phyloP scores from a whole-genome alignment of 1,140 invertebrate species.

The Sycobia sp. region DNA sequence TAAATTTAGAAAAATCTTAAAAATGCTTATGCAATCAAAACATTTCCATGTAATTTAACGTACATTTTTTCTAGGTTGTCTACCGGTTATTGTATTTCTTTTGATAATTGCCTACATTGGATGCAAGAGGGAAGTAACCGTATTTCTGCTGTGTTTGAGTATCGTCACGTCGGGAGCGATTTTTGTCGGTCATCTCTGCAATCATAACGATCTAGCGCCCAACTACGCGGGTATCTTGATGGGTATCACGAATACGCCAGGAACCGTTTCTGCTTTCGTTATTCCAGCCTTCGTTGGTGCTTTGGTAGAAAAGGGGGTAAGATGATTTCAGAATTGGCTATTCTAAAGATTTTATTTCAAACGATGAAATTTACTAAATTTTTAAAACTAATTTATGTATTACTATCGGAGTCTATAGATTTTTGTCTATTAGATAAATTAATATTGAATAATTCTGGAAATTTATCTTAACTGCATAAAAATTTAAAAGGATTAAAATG shows the following conservation, averaged over 20 bases:
- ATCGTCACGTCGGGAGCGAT: slow-evolving; percentile 79
- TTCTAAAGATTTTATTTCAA: too few relatives aligned
- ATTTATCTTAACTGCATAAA: too few relatives aligned
- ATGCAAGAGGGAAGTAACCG: slow-evolving; percentile 68
- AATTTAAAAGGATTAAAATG: too few relatives aligned
- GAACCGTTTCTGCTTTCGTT: slow-evolving; percentile 84
- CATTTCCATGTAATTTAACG: background rate
- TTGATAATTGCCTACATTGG: slow-evolving; percentile 72
- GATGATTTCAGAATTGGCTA: slow-evolving; percentile 45
- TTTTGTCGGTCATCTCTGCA: slow-evolving; percentile 85
- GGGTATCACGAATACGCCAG: slow-evolving; percentile 85
- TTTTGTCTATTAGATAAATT: background rate
- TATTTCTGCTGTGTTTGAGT: slow-evolving; percentile 72
- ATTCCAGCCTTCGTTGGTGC: slow-evolving; percentile 79
- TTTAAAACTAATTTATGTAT: too few relatives aligned
- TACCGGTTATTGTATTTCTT: slow-evolving; percentile 70
- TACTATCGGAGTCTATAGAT: too few relatives aligned
- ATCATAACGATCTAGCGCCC: slow-evolving; percentile 89
- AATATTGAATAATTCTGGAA: background rate
- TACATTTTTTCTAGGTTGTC: slow-evolving; percentile 60
- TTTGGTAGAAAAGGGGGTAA: slow-evolving; percentile 74
- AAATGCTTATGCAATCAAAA: too few relatives aligned
- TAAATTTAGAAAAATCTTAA: too few relatives aligned
- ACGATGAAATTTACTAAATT: too few relatives aligned
- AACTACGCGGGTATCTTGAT: slow-evolving; percentile 85